A percentile compares a stretch with the other conserved stretches of the same genome.
Conservation (phyloP, 2,888 invertebrate species). For the Aethes cnicana region DNA sequence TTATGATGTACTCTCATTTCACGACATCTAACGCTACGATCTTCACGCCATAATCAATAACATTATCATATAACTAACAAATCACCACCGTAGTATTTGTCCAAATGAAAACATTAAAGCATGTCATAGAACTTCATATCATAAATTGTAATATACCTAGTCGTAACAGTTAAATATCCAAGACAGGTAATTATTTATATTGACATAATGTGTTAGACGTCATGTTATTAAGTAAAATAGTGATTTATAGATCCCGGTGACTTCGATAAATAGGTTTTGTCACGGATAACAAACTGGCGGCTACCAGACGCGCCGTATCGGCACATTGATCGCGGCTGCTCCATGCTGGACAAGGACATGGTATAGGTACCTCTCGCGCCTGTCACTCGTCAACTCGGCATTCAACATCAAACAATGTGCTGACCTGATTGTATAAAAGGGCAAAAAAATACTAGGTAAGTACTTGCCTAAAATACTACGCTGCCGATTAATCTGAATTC, state of each 20-base stretch:
- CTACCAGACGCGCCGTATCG: slow-evolving; percentile 58
- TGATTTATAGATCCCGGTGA: slow-evolving; percentile 65
- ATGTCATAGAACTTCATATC: slow-evolving; percentile 25
- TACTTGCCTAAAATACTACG: too few relatives aligned
- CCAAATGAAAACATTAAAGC: slow-evolving; percentile 27
- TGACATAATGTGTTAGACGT: slow-evolving; percentile 59
- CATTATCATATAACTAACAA: slow-evolving; percentile 25
- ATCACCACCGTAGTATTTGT: slow-evolving; percentile 21
- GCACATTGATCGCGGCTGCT: slow-evolving; percentile 58
- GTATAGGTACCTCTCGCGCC: too few relatives aligned
- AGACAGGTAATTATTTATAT: slow-evolving; percentile 55
- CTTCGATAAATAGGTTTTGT: slow-evolving; percentile 68
- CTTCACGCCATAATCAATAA: slow-evolving; percentile 1
- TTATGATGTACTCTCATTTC: slow-evolving; percentile 1
- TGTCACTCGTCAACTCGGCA: not conserved
- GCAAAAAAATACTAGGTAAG: too few relatives aligned
- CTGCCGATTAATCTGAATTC: too few relatives aligned
- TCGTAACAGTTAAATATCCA: slow-evolving; percentile 30
- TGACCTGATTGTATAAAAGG: too few relatives aligned
- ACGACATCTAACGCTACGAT: too few relatives aligned
- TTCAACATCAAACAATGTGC: too few relatives aligned
- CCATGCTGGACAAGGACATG: too few relatives aligned
- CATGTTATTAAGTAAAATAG: slow-evolving; percentile 61
- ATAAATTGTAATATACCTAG: too few relatives aligned
- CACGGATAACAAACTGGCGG: slow-evolving; percentile 62